Conservation (phyloP, 2,888 invertebrate species). For the Pollenia labialis region DNA sequence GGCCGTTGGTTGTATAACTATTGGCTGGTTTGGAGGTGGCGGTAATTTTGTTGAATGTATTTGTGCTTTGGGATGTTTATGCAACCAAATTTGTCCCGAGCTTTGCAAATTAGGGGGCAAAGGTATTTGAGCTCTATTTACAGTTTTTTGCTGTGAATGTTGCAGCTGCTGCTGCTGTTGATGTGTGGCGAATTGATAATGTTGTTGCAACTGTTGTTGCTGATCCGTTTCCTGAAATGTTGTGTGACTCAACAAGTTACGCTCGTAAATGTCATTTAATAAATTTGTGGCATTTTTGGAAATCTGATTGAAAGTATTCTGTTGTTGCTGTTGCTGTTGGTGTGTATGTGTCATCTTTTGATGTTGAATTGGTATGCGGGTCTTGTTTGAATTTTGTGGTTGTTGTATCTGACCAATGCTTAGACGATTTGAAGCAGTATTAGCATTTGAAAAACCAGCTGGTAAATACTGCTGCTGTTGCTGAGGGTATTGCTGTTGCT, state of each 20-base stretch:
- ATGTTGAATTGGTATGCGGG: conserved; percentile 74
- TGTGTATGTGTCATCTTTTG: conserved; percentile 73
- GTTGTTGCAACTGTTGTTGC: conserved; percentile 55
- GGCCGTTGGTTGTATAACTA: background rate
- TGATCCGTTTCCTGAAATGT: conserved; percentile 76
- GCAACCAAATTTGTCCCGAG: conserved; percentile 51
- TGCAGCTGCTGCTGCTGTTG: conserved; percentile 69
- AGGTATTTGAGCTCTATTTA: conserved; percentile 65
- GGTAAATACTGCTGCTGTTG: conserved; percentile 65
- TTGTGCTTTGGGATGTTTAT: conserved; percentile 50
- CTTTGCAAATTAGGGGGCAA: conserved; percentile 45
- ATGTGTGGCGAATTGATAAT: conserved; percentile 55
- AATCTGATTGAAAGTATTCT: conserved; percentile 81
- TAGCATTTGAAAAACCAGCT: conserved; percentile 42
- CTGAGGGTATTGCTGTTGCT: conserved; percentile 59
- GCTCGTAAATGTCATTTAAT: conserved; percentile 81
- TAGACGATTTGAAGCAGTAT: conserved; percentile 56
- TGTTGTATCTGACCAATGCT: conserved; percentile 66
- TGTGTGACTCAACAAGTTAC: conserved; percentile 81
- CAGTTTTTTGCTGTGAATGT: conserved; percentile 52
- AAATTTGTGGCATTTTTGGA: conserved; percentile 81
- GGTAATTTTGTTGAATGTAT: conserved; percentile 59
- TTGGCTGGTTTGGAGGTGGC: conserved; percentile 4
- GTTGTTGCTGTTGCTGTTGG: conserved; percentile 72
- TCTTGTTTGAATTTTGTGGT: conserved; percentile 67